A percentile compares a stretch with the other conserved stretches of the same genome.
Conservation (phyloP, 1,140 invertebrate genomes). For the Pteromalus puparum region DNA sequence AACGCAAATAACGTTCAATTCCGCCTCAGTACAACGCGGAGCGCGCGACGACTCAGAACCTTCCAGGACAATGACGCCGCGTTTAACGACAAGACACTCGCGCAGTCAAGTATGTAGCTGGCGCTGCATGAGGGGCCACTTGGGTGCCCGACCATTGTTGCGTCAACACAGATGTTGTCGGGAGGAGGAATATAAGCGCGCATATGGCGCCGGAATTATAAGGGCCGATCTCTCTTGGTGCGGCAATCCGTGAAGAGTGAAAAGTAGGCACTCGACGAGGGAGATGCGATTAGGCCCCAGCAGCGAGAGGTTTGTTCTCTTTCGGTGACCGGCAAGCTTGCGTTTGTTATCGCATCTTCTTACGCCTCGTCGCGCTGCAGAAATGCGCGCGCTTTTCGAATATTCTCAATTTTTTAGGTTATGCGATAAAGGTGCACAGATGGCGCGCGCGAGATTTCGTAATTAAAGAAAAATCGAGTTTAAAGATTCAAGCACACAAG, state of each 20-base stretch:
- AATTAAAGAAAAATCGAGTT: not conserved
- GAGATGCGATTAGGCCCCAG: not conserved
- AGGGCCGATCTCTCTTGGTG: not conserved
- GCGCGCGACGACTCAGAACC: not conserved
- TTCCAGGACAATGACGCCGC: not conserved
- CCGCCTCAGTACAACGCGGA: no score
- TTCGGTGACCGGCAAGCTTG: not conserved
- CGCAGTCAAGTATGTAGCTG: slow-evolving; percentile 3
- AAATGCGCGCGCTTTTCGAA: not conserved
- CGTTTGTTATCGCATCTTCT: not conserved
- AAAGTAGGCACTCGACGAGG: not conserved
- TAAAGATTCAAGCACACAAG: not conserved
- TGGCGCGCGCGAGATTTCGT: no score
- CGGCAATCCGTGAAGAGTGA: not conserved
- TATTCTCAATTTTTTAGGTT: no score
- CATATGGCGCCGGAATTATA: not conserved
- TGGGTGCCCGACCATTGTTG: slow-evolving; percentile 6
- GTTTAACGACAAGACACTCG: not conserved
- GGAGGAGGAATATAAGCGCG: not conserved
- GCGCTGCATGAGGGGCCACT: not conserved
- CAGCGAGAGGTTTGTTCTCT: no score
- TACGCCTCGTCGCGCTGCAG: not conserved
- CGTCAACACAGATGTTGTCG: slow-evolving; percentile 15
- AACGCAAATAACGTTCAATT: not conserved
- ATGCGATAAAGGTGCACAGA: no score